Percentiles rank a stretch among this genome's conserved stretches.
These are phyloP conservation scores for Hippocampus guttulatus DNA, from an alignment of 2,113 vertebrate genomes.

Conservation along the genomic window DNA sequence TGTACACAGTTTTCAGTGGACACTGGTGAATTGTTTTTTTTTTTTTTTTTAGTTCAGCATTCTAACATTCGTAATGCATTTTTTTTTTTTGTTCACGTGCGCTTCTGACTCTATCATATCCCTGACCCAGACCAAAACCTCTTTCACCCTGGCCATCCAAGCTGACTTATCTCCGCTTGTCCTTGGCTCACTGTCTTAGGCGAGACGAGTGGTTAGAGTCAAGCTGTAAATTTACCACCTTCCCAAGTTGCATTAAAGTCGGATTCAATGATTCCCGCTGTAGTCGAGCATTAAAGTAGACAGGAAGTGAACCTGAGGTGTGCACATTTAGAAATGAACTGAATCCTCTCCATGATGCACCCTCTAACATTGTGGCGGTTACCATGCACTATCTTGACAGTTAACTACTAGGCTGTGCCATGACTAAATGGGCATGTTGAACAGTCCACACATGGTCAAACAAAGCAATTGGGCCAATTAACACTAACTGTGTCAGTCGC, in stretches of 20 bases:
- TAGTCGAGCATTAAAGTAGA: too few relatives aligned
- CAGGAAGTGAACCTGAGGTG: too few relatives aligned
- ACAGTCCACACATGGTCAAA: conserved; percentile 47
- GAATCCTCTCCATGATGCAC: neutral
- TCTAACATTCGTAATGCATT: too few relatives aligned
- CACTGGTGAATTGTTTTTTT: neutral
- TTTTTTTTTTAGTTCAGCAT: neutral
- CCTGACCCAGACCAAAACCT: too few relatives aligned
- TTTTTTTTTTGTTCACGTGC: too few relatives aligned
- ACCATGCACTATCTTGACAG: conserved; percentile 41
- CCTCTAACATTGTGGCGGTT: conserved; percentile 29
- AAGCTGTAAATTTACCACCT: too few relatives aligned
- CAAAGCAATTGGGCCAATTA: conserved; percentile 44
- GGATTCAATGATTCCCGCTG: neutral
- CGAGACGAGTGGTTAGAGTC: too few relatives aligned
- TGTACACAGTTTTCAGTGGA: neutral
- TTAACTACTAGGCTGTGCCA: conserved; percentile 33
- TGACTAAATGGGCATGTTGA: conserved; percentile 45
- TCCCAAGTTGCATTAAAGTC: neutral
- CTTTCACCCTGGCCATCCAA: too few relatives aligned
- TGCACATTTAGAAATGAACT: neutral
- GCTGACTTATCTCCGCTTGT: too few relatives aligned
- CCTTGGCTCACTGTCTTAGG: too few relatives aligned
- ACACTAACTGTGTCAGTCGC: conserved; percentile 34
- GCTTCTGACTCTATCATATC: too few relatives aligned